Evolutionary conservation across 2,888 invertebrate species (phyloP).

Genomic region (Dioctria rufipes): DNA sequence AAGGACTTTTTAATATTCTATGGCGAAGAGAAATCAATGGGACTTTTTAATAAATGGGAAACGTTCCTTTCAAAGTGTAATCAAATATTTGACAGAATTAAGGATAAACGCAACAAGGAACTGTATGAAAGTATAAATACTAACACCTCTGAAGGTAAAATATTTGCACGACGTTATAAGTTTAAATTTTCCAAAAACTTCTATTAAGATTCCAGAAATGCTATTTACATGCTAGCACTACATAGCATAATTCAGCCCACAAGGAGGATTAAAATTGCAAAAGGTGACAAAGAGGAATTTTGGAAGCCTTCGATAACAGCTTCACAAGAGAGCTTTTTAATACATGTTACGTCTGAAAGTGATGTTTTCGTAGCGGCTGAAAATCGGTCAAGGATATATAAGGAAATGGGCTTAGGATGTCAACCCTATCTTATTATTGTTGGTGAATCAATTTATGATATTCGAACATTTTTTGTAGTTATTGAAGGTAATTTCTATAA

Average conservation of each 20-base stretch:
- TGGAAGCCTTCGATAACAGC: background rate
- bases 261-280: background rate
- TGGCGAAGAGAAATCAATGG: too few species aligned
- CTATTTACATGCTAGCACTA: background rate
- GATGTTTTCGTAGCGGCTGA: background rate
- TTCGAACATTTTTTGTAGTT: background rate
- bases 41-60: too few species aligned
- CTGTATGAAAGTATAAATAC: background rate
- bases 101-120: too few species aligned
- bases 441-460: background rate
- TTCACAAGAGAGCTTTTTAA: conserved; percentile 14
- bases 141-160: too few species aligned
- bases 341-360: background rate
- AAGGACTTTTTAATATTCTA: too few species aligned
- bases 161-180: too few species aligned
- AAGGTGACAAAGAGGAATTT: background rate
- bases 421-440: conserved; percentile 13
- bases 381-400: background rate
- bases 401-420: conserved; percentile 8
- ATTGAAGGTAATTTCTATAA: conserved; percentile 7
- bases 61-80: too few species aligned
- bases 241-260: background rate
- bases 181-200: background rate
- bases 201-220: background rate
- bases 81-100: too few species aligned